Conservation (phyloP, 2,888 invertebrate genomes). For the Heliconius cydno region DNA sequence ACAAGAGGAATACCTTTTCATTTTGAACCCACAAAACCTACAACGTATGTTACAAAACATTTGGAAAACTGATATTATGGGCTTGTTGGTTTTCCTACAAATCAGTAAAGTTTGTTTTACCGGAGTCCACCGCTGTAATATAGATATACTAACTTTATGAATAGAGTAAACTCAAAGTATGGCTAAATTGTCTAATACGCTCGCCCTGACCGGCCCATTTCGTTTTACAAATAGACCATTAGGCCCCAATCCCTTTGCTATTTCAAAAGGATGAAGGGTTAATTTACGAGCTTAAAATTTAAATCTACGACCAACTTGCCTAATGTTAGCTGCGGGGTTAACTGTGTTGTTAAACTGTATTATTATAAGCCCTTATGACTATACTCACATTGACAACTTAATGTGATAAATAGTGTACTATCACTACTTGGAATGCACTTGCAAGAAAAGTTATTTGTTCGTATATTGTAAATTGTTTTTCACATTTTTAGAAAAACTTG, state of each 20-base stretch:
- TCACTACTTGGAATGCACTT: background rate
- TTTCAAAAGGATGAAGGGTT: slow-evolving; percentile 83
- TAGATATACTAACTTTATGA: slow-evolving; percentile 47
- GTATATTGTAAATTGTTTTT: background rate
- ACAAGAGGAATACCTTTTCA: background rate
- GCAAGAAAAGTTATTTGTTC: background rate
- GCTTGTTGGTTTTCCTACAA: slow-evolving; percentile 27
- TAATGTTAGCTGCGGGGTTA: slow-evolving; percentile 77
- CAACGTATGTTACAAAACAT: slow-evolving; percentile 20
- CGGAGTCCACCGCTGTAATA: slow-evolving; percentile 43
- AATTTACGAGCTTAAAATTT: slow-evolving; percentile 83
- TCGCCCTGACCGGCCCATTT: slow-evolving; percentile 78
- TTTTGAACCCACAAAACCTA: background rate
- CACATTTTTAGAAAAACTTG: too few species aligned
- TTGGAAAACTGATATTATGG: slow-evolving; percentile 16
- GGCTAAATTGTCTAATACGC: slow-evolving; percentile 78
- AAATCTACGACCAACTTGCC: slow-evolving; percentile 81
- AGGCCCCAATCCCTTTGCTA: slow-evolving; percentile 82
- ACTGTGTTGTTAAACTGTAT: slow-evolving; percentile 76
- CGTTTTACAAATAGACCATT: slow-evolving; percentile 83
- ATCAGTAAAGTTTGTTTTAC: slow-evolving; percentile 40
- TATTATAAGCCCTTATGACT: slow-evolving; percentile 61
- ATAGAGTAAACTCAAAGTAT: slow-evolving; percentile 75
- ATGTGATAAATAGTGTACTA: background rate
- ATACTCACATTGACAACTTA: slow-evolving; percentile 32